Conservation (phyloP, 2,797 vertebrate genomes). For the Phrynocephalus vlangalii region DNA sequence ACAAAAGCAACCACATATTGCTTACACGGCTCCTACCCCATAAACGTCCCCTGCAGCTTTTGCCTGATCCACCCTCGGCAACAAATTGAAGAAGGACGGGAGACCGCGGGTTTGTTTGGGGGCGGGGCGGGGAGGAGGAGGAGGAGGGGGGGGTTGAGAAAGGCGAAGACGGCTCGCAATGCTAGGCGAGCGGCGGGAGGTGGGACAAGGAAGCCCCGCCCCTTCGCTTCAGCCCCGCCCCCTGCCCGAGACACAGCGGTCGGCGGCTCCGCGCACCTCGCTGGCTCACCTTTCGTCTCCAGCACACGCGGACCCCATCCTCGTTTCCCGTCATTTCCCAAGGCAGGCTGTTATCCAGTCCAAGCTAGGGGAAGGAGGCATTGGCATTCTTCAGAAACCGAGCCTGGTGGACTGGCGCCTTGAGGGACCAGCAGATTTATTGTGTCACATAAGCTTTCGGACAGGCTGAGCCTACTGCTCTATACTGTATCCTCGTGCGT, state of each 20-base stretch:
- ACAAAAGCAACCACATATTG: neutral
- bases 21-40: conserved; percentile 3
- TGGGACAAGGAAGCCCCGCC: neutral
- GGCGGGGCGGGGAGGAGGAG: too few relatives aligned
- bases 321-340: neutral
- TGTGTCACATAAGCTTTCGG: neutral
- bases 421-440: neutral
- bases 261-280: too few relatives aligned
- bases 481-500: neutral
- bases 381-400: neutral
- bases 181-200: neutral
- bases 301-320: too few relatives aligned
- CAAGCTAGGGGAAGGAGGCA: too few relatives aligned
- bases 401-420: neutral
- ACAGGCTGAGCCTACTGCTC: neutral
- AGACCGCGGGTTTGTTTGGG: too few relatives aligned
- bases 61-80: neutral
- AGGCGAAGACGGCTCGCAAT: neutral
- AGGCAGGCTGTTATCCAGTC: too few relatives aligned
- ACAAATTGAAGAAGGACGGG: neutral
- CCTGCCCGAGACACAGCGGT: neutral
- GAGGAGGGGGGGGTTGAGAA: neutral
- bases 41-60: neutral
- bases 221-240: neutral
- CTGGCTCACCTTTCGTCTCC: too few relatives aligned